Evolutionary conservation across 2,797 vertebrate species (phyloP), one percentile per base, ranked within the genome.

Genomic region (Sebastes matsubarae): DNA sequence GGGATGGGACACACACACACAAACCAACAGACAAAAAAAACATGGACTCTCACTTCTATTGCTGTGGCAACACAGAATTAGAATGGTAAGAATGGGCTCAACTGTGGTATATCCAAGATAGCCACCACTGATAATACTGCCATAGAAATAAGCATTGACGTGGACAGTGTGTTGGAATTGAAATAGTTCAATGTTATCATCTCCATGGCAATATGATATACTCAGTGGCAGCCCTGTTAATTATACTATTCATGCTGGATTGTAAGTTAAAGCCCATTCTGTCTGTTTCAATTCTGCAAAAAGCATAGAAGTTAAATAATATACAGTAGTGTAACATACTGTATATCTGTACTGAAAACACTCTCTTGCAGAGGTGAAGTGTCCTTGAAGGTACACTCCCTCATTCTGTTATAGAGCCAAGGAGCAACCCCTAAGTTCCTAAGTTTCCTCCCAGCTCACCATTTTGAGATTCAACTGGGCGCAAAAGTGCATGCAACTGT

Each of bases 231-330:
- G n/a, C 32, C n/a, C 5, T 54, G 8, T 29, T 80, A 42, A 66
- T 60, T 67, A 50, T 61, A 22, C 34, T 24, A n/a, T 7, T 74
- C 16, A 54, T 30, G 46, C 20, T 59, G 27, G 52, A 68, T 22
- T 76, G n/a, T 67, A 46, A 32, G 42, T 32, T 58, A 55, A 75
- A 70, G 38, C 76, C 46, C 63, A 86, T 89, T 90, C 85, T 82
- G 76, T 86, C 73, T 8, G 58, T 79, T 86, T 75, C 29, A 68
- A 82, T 88, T 90, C 80, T 88, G 88, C 63, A 71, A 64, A 71
- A 73, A 59, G 84, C 88, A 87, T 88, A 91, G 86, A 93, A 82
- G 92, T 86, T 72, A n/a, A 52, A 29, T 60, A 22, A 89, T 92
- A 90, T 91, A 89, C 89, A 91, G 87, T 73, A 69, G 42, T 72